phyloP scores from a whole-genome alignment of 2,888 invertebrate genomes.

The Blastobasis adustella region DNA sequence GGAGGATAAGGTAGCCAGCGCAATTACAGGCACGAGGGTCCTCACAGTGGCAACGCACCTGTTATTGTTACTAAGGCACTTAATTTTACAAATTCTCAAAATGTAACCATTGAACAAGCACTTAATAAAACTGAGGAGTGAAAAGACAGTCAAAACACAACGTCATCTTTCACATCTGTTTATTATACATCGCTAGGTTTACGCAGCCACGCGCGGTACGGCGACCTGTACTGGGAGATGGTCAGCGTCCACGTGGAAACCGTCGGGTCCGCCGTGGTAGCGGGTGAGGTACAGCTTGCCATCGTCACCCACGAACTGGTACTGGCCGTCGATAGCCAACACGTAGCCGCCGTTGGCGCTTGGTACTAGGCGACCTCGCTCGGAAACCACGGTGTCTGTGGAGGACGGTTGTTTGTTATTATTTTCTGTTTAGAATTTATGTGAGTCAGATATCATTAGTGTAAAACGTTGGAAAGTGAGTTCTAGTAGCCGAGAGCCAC shows the following conservation, averaged over 20 bases:
- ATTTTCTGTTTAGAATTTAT: too few species aligned
- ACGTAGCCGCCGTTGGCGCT: conserved; percentile 30
- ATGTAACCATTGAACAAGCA: too few species aligned
- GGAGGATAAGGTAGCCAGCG: too few species aligned
- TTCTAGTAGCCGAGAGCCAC: too few species aligned
- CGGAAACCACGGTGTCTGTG: conserved; percentile 41
- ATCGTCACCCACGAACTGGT: conserved; percentile 40
- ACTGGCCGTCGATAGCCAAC: conserved; percentile 38
- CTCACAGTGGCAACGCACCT: too few species aligned
- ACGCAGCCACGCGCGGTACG: conserved; percentile 14
- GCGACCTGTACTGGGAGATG: conserved; percentile 32
- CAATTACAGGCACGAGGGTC: too few species aligned
- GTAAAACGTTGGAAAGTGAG: too few species aligned
- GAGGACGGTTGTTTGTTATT: too few species aligned
- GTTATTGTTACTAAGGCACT: too few species aligned
- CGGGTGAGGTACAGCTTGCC: conserved; percentile 35
- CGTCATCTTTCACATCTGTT: neutral
- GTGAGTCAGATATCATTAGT: too few species aligned
- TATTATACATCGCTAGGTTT: conserved; percentile 1
- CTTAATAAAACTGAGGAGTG: neutral
- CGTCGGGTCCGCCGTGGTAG: conserved; percentile 36
- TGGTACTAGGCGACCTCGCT: conserved; percentile 36
- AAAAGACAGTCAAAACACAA: conserved; percentile 10
- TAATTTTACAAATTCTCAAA: too few species aligned
- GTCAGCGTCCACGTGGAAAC: conserved; percentile 36